Base-by-base conservation (phyloP, 2,797 vertebrate genomes). In the Poeciliopsis paucimaculata region DNA sequence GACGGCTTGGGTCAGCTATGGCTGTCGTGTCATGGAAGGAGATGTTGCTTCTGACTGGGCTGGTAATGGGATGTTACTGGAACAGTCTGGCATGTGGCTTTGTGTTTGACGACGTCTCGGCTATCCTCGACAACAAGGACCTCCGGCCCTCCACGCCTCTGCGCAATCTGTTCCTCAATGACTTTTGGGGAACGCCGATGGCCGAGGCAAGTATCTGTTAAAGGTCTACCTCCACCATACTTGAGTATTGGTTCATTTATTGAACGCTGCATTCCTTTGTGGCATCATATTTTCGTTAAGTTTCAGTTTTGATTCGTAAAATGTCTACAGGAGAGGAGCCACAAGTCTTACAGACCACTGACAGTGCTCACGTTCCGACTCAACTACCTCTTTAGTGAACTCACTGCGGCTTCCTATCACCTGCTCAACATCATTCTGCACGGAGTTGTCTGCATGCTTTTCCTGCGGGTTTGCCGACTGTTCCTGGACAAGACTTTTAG, bases 141-240 rank as follows among this genome's bases (percentile, higher is more conserved):
- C 94, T 99, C 7, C 97, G 98, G 82, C 98, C 98, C 74, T 94
- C 97, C 31, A 99, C 98, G 31, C 97, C 98, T 0, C 86, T 99
- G 74, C 95, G 91, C 93, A 98, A 97, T 90, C 96, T 99, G 7
- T 99, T 99, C 90, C 97, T 96, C 84, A 99, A 99, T 95, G 98
- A 99, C 90, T 99, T 99, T 91, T 99, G 98, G 98, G 98, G 98
- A 53, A 99, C 98, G 8, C 98, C 98, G 34, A 99, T 99, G 98
- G 95, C 97, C 57, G 98, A 99, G 97, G 98, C 97, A 94, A 89
- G 75, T 66, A 15, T 13, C 43, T 10, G 26, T 31, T 43, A 36
- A 46, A 78, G 23, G 43, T 15, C 20, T 31, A 11, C 28, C 46
- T 57, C 53, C 41, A 11, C 18, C 12, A 2, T 55, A 26, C 57